Base-by-base conservation (phyloP, 2,888 invertebrate species). In the Pseudolycoriella hygida region DNA sequence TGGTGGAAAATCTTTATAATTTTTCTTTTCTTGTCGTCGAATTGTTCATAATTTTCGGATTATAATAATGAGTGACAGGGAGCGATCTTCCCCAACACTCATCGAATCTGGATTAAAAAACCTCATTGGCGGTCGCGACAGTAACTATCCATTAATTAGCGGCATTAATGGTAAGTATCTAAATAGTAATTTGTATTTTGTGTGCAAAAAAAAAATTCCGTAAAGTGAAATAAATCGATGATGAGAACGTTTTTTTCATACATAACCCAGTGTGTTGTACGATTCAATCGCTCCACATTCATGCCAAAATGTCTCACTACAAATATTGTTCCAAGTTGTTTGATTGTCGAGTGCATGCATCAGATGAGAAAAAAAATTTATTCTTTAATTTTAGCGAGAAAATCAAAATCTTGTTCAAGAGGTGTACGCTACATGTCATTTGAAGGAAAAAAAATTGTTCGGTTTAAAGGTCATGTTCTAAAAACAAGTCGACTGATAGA, bases 51-150 rank as follows among this genome's bases (percentile, higher is more conserved):
- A 14, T 34, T 30, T 34, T 34, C n/a, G 34, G 34, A 34, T 34
- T 10, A 34, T 12, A 34, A 34, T 34, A 64, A 85, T 85, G 85
- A 84, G 84, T 73, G 84, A 83, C 76, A 83, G 84, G 76, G 84
- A 84, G 75, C 80, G 82, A 72, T 79, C 77, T 69, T 85, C 83
- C 72, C 84, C 84, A 68, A 83, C 81, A 74, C 77, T 85, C 68
- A 77, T 83, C 72, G 84, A 85, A 75, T 81, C 80, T 72, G 84
- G 84, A 71, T 63, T 65, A 64, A 84, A 85, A 76, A 83, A 83
- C 60, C 79, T 84, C 70, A 79, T 85, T 67, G 64, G 66, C 55
- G 78, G 83, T 66, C 81, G 84, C 66, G 80, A 80, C 71, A 79
- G 80, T 67, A 79, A 80, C 68, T 80, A 77, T 69, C 80, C 80